Base-by-base conservation (phyloP, 2,113 vertebrate genomes). In the Chloroceryle aenea region DNA sequence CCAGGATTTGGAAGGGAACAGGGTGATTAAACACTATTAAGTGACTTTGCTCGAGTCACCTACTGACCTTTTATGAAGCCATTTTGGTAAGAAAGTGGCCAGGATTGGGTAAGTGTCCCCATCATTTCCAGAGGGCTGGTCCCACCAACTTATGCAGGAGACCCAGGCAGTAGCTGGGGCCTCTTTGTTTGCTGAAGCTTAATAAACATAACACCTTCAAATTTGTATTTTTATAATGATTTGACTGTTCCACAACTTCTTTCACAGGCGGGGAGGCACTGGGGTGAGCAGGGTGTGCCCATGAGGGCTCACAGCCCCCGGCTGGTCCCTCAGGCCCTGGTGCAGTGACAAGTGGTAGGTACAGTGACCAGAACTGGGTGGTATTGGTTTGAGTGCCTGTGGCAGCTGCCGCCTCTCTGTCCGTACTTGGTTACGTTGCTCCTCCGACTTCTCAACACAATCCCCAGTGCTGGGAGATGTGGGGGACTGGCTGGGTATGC, bases 1-100 rank as follows among this genome's bases (percentile, higher is more conserved):
- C 0, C 97, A 98, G 94, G 98, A 98, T 67, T 98, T 98, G 0
- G 90, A 98, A 56, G 98, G 98, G 72, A 98, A 98, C 88, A 96
- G 95, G 61, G 98, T 98, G 71, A 98, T 98, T 12, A 98, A 96
- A 50, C 98, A 98, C 80, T 74, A 95, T 9, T 23, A 50, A 26
- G 43, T 1, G 62, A 9, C 30, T 16, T 14, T 5, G 15, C 20
- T 23, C 10, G 11, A 27, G 93, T 59, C 11, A 15, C 18, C 21
- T 47, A 19, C 29, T 4, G 43, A 42, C 38, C 7, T 43, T n/a
- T 20, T 7, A 40, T 23, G 79, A 30, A 34, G 61, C 45, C 34
- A 12, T 32, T 3, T 25, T 10, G 10, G 21, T 42, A 7, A 47
- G 53, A 11, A 38, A 38, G 20, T 0, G 0, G 23, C 12, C 20